Evolutionary conservation across 1,140 invertebrate species (phyloP), one percentile per base, ranked within the genome.

Genomic region (Heliconius hermathena): DNA sequence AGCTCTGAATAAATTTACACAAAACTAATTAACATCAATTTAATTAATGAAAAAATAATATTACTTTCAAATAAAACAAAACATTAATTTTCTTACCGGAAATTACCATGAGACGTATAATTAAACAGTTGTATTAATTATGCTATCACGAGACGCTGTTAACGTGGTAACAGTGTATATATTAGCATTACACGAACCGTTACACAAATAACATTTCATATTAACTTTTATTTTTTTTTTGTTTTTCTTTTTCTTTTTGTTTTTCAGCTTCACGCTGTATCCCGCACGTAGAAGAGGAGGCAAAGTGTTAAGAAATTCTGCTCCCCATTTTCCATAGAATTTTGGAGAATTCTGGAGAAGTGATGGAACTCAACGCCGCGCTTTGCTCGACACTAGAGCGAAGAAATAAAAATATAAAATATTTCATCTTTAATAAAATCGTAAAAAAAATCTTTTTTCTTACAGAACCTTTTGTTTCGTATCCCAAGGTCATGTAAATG

Each of bases 121-220:
- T 78, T 73, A 72, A 78, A 66, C 57, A 60, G 9, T 29, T 29
- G 57, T 66, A 66, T 66, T 66, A 78, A 73, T 72, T 73, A 36
- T 29, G 49, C 76, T 78, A 73, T 38, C 54, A 73, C 13, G 8
- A n/a, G n/a, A 29, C 71, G 46, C n/a, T 73, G 20, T 66, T 66
- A 29, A 72, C 29, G 71, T 33, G 49, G 41, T 70, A 78, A 73
- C 71, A n/a, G 52, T 71, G 22, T n/a, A 73, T 78, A 72, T 52
- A 77, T 78, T 57, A n/a, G 54, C 2, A 73, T 60, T 54, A 54
- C 52, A 60, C 71, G 52, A 57, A 73, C 36, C 4, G 41, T 46
- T 36, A 36, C 26, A 49, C 1, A 78, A 66, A 60, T 26, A 78
- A 78, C 73, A n/a, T 57, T 73, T 41, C 16, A 16, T 16, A 46